Base-by-base conservation (phyloP, 1,140 invertebrate genomes). In the Mactra quadrangularis region DNA sequence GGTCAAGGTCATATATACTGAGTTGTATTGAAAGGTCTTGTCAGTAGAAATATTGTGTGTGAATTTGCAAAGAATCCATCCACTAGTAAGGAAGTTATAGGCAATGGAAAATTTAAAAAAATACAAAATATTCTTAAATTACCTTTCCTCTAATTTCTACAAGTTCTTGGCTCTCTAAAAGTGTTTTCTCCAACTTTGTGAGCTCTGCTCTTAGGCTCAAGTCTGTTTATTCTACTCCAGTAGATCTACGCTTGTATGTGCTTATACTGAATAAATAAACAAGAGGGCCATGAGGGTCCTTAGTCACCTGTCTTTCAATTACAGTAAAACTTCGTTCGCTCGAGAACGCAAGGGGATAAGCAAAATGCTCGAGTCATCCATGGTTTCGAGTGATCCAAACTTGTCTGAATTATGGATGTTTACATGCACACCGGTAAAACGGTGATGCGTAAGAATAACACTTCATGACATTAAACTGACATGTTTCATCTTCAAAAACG, bases 141-240 rank as follows among this genome's bases (percentile, higher is more conserved):
- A 76, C 57, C 55, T 76, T 76, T 22, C 72, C 57, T 76, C 72
- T 45, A 15, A 76, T 27, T 50, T 76, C 72, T 25, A 75, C 53
- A 7, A 76, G 41, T 35, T 76, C 72, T 31, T 62, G 55, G 15
- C 13, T 47, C 6, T 60, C 72, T 25, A 76, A 50, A 3, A 76
- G 33, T 25, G n/a, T 64, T 47, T 76, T 76, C 41, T 76, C 57
- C 38, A 76, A 27, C 15, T 17, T 50, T 15, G 72, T 76, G 11
- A 76, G 29, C 27, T 76, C 47, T 52, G 22, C 9, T 15, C 68
- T n/a, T 1, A 60, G 53, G n/a, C 72, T 60, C 25, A 76, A 25
- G 22, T 76, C 72, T 31, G 72, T 60, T 33, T 76, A 55, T 27
- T 29, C 29, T 55, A 76, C 38, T 27, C 72, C 38, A 45, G 25